phyloP scores from a whole-genome alignment of 2,113 vertebrate genomes.

The human region DNA sequence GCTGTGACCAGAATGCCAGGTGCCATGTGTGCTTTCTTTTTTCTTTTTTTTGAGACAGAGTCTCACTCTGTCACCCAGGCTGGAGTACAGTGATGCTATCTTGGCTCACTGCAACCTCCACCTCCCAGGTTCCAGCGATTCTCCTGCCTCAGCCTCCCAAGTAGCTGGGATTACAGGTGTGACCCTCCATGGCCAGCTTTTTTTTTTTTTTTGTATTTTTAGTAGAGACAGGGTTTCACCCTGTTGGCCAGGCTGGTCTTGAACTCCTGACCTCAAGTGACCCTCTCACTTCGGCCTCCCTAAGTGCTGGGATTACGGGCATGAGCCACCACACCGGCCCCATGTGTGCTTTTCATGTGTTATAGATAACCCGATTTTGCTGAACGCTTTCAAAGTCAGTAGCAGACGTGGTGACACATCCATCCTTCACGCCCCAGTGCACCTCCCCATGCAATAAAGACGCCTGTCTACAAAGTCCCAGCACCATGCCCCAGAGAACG shows the following conservation, averaged over 20 bases:
- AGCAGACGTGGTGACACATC: background rate
- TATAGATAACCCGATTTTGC: background rate
- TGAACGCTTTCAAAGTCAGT: background rate
- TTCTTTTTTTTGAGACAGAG: no score
- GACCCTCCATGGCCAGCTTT: background rate
- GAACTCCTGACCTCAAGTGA: background rate
- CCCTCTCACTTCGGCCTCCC: background rate
- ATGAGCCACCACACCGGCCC: background rate
- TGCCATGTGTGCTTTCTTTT: background rate
- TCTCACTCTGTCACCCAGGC: background rate
- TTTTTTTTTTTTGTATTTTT: background rate
- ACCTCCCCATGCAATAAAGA: background rate
- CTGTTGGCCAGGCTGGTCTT: background rate
- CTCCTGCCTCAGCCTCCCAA: background rate
- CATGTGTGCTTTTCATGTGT: background rate
- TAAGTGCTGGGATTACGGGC: background rate
- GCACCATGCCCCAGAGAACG: background rate
- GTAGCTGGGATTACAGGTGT: background rate
- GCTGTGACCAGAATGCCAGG: background rate
- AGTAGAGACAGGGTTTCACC: background rate
- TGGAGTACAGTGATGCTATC: background rate
- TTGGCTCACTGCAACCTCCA: no score
- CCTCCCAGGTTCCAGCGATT: no score
- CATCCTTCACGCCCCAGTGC: background rate
- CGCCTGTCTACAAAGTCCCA: background rate